phyloP scores from a whole-genome alignment of 2,888 invertebrate species.

The Watsonalla binaria region DNA sequence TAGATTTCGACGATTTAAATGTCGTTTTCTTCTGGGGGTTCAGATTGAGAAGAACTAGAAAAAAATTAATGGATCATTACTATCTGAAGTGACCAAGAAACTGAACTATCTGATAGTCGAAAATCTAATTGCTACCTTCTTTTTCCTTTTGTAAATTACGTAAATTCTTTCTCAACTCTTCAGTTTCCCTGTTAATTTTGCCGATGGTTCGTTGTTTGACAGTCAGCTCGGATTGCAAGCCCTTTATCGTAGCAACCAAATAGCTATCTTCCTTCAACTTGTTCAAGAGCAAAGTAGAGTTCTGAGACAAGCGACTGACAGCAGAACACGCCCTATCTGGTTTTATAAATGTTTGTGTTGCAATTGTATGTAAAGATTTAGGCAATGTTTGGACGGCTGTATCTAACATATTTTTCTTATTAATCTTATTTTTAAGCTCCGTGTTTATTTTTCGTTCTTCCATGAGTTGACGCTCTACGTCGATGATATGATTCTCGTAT shows the following conservation, averaged over 20 bases:
- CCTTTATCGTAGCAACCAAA: constrained; percentile 87
- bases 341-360: constrained; percentile 58
- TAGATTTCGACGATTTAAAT: constrained; percentile 53
- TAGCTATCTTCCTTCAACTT: constrained; percentile 85
- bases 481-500: constrained; percentile 86
- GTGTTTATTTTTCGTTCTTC: constrained; percentile 65
- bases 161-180: constrained; percentile 87
- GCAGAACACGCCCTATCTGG: constrained; percentile 61
- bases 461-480: constrained; percentile 83
- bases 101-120: not conserved
- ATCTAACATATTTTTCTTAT: constrained; percentile 48
- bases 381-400: constrained; percentile 72
- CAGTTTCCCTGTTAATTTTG: constrained; percentile 86
- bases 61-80: too few relatives aligned
- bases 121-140: constrained; percentile 72
- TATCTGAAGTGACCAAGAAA: too few relatives aligned
- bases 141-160: constrained; percentile 86
- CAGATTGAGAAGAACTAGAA: constrained; percentile 58
- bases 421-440: constrained; percentile 77
- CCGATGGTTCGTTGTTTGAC: constrained; percentile 85
- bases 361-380: constrained; percentile 38
- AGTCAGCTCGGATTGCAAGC: constrained; percentile 85
- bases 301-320: constrained; percentile 76
- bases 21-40: constrained; percentile 59
- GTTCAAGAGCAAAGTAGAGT: constrained; percentile 69